Evolutionary conservation across 2,888 invertebrate species (phyloP), one percentile per base, ranked within the genome.

Genomic region (Heteropelma amictum): DNA sequence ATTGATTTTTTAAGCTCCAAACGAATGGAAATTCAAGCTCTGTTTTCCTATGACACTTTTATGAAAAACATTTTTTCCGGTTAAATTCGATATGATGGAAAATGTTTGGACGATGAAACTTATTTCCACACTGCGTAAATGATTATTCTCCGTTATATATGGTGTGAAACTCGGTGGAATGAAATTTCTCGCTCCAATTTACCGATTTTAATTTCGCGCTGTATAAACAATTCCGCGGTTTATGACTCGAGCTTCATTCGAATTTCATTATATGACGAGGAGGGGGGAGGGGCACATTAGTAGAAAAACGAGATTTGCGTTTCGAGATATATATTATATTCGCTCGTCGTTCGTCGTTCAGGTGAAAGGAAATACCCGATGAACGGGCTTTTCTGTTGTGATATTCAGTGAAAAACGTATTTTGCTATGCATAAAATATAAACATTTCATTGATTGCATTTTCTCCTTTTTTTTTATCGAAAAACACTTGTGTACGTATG

Each of bases 321-420:
- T 28, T 54, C 53, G 70, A 53, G 60, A 47, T 65, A 56, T n/a
- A n/a, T n/a, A n/a, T n/a, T n/a, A n/a, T 19, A 67, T 67, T 58
- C 12, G 12, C 64, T 26, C 33, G 40, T 73, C 45, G 64, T 60
- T 69, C 49, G 65, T 70, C 65, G 53, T 65, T 33, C 35, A 54
- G 60, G 74, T 74, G 74, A 74, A 74, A 70, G 74, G 74, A 53
- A 67, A 70, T 49, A 70, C 64, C 65, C 53, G 53, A 23, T 65
- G 70, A 74, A 65, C 64, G 30, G 38, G 54, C 58, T 45, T 65
- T 64, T 64, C 35, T 35, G 26, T 12, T 28, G n/a, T 23, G 17
- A 42, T 56, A 56, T 67, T n/a, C 33, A 42, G 19, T 60, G 0
- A 45, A 42, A 60, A 45, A 7, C n/a, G 19, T 30, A 17, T 1